Conservation (phyloP, 2,888 invertebrate species). For the Lepidocyrtoides sp. region DNA sequence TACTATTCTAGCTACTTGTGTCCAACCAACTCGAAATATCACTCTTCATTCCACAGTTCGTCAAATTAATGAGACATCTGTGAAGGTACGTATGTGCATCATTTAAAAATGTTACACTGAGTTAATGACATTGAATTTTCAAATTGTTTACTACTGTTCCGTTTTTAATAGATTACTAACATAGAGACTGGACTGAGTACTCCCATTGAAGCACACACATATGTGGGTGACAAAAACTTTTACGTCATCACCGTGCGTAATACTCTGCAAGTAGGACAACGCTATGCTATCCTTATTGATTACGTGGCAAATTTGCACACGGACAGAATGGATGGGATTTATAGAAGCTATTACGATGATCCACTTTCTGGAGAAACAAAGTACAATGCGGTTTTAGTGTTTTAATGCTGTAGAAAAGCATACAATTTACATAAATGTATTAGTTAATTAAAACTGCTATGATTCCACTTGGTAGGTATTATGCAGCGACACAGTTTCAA, state of each 20-base stretch:
- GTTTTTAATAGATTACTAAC: conserved; percentile 72
- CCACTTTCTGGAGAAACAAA: conserved; percentile 78
- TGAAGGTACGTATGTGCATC: conserved; percentile 60
- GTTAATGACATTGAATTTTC: no score
- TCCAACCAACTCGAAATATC: conserved; percentile 71
- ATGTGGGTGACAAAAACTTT: conserved; percentile 77
- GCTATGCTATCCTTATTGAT: conserved; percentile 75
- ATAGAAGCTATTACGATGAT: conserved; percentile 82
- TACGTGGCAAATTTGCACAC: conserved; percentile 78
- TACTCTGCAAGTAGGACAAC: conserved; percentile 67
- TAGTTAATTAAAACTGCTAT: no score
- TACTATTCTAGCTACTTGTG: conserved; percentile 72
- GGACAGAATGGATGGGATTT: conserved; percentile 78
- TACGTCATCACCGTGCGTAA: conserved; percentile 69
- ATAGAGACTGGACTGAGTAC: conserved; percentile 54
- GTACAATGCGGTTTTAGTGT: conserved; percentile 17
- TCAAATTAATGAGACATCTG: conserved; percentile 75
- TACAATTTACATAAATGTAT: no score
- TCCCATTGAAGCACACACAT: conserved; percentile 57
- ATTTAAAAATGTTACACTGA: no score
- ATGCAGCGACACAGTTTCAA: conserved; percentile 87
- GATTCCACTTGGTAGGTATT: conserved; percentile 83
- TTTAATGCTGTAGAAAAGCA: background rate
- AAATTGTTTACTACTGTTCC: no score
- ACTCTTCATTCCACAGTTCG: conserved; percentile 79